These are phyloP conservation scores for Idaea aversata DNA, from an alignment of 2,888 invertebrate species.

Conservation along the genomic window DNA sequence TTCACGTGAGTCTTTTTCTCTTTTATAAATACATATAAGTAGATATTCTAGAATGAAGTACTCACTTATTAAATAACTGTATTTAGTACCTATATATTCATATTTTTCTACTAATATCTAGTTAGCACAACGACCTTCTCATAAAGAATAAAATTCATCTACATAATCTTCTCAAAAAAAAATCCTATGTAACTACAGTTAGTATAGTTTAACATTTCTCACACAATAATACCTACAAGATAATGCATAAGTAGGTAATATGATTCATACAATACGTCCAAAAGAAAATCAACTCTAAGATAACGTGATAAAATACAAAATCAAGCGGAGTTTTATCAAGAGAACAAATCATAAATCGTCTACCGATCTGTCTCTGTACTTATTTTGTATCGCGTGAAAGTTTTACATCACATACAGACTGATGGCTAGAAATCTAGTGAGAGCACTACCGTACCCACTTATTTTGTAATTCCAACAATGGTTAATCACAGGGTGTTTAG, in stretches of 20 bases:
- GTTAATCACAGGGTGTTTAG: background rate
- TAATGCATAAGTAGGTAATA: background rate
- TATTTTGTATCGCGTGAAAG: background rate
- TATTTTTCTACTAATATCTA: no score
- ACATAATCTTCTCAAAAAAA: background rate
- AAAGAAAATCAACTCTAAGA: background rate
- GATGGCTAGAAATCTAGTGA: background rate
- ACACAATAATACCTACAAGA: background rate
- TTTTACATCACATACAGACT: background rate
- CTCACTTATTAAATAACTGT: no score
- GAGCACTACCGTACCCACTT: background rate
- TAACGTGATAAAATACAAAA: background rate
- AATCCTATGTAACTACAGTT: background rate
- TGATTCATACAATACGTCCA: background rate
- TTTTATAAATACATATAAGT: no score
- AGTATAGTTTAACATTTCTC: constrained; percentile 1
- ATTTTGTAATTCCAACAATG: background rate
- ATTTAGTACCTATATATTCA: no score
- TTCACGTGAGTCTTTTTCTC: no score
- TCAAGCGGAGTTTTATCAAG: background rate
- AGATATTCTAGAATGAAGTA: no score
- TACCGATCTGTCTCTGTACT: background rate
- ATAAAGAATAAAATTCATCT: background rate
- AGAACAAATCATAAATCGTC: background rate
- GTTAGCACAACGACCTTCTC: no score